Evolutionary conservation across 2,888 invertebrate genomes (phyloP), one percentile per base, ranked within the genome.

Genomic region (Calephelis perditalis): DNA sequence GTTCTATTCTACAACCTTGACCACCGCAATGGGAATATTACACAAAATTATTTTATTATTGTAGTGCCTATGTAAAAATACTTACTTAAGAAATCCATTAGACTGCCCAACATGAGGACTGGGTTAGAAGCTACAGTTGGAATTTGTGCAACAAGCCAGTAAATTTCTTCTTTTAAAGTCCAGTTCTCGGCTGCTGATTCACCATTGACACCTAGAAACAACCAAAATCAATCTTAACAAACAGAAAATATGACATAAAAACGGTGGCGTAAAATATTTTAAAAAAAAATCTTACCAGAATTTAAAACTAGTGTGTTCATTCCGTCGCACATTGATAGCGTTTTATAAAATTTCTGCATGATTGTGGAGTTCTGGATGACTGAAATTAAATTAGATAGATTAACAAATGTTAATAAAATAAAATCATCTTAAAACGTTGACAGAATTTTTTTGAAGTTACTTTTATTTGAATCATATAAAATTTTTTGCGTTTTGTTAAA

Each of bases 151-250:
- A 97, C 91, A 68, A 98, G 91, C 82, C 96, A 95, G 76, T 96
- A 97, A n/a, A 97, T 94, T 26, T 96, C 96, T 75, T 98, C 97
- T 2, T 96, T 95, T 59, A 97, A 94, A 0, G 96, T 95, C 40
- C 94, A 92, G 8, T 95, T 94, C 70, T 95, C 95, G n/a, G 92
- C 66, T 0, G 72, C 3, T 75, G 71, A 62, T 57, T 86, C 82
- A 0, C 78, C 65, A 57, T 65, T 74, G 58, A 63, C 64, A 11
- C 67, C 68, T 68, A 57, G 3, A 46, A 9, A 57, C 36, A 9
- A 44, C 43, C 93, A 93, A 61, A 94, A 93, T 7, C 56, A 45
- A 1, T 37, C 37, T 36, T 46, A 37, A 15, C 45, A 7, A n/a
- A 52, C 11, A 1, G 7, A 7, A 2, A 35, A 26, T 3, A 26